Conservation (phyloP, 2,113 vertebrate genomes). For the Oncorhynchus masou region DNA sequence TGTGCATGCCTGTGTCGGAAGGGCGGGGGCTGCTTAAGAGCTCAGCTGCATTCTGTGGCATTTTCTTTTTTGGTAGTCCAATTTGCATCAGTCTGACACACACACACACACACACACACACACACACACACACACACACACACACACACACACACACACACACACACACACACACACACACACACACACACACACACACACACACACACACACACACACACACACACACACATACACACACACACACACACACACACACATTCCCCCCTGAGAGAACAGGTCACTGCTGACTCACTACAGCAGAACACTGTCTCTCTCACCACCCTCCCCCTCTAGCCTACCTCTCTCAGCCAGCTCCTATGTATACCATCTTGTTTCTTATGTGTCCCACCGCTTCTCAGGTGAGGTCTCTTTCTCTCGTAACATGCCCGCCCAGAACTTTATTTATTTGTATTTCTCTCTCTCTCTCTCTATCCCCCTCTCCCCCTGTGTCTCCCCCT, state of each 20-base stretch:
- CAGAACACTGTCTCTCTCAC: background rate
- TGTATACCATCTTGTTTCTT: too few relatives aligned
- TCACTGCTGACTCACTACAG: conserved; percentile 9
- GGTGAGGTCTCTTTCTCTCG: too few relatives aligned
- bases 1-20: background rate
- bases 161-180: background rate
- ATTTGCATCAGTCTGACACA: background rate
- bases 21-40: background rate
- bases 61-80: background rate
- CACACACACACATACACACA: too few relatives aligned
- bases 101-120: conserved; percentile 1
- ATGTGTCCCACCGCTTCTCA: too few relatives aligned
- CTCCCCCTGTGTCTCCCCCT: too few relatives aligned
- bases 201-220: too few relatives aligned
- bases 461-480: too few relatives aligned
- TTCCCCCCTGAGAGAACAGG: background rate
- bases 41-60: conserved; percentile 6
- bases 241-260: background rate
- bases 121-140: background rate
- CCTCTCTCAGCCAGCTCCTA: background rate
- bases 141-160: background rate
- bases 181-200: too few relatives aligned
- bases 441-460: too few relatives aligned
- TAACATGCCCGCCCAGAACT: too few relatives aligned
- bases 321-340: too few relatives aligned